Evolutionary conservation across 1,140 invertebrate species (phyloP), one percentile per base, ranked within the genome.

Genomic region (Capitella teleta): DNA sequence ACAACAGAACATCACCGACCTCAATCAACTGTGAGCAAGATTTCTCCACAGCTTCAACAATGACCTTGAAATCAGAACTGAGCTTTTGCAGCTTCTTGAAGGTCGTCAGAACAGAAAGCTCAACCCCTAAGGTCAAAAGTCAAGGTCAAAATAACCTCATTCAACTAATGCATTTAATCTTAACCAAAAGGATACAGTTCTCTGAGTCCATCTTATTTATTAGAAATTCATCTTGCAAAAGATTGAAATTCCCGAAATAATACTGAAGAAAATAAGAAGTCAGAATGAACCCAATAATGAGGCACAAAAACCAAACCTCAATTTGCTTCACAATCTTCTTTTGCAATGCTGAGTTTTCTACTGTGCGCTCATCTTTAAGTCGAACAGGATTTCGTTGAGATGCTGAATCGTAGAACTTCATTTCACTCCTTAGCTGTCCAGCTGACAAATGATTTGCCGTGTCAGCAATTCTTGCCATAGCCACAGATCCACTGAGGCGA

Each of bases 181-280:
- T 44, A 19, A 42, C 12, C 23, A 45, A 26, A 45, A 45, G 43
- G 43, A 28, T 45, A 45, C 28, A 28, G n/a, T 37, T 37, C 5
- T 49, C 47, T 16, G 34, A 2, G 41, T 49, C 24, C 3, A 49
- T 49, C 8, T 49, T 19, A 25, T 49, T 32, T 25, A 25, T 16
- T 8, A 49, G 37, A 23, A 49, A 49, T 5, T n/a, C 23, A 21
- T 49, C 47, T 19, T 37, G 16, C 47, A 49, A 23, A 21, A 49
- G 19, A 3, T 49, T 49, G 47, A 49, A 41, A 38, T 49, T 37
- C 3, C 47, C 47, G 41, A 49, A 49, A 28, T 49, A 49, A 24
- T 49, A 49, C 47, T 49, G 36, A 2, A 49, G 41, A 47, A 2
- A 24, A 19, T 25, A 45, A 8, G 10, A 24, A 45, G 28, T 26